phyloP scores from a whole-genome alignment of 2,797 vertebrate genomes.

The Clarias pachynema region DNA sequence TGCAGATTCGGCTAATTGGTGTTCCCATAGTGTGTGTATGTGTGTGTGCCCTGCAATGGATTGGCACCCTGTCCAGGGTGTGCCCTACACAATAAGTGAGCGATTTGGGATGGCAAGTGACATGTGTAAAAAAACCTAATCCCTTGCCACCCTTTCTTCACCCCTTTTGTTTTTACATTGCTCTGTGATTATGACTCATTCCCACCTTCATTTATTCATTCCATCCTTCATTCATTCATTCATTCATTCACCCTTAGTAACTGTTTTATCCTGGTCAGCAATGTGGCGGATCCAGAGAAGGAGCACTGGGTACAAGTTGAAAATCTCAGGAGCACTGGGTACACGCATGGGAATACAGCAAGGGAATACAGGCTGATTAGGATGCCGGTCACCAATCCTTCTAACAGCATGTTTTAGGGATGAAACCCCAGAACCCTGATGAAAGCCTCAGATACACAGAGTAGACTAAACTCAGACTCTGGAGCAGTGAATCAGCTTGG shows the following conservation, averaged over 20 bases:
- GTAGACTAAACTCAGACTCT: background rate
- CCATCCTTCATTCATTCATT: background rate
- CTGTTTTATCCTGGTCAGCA: background rate
- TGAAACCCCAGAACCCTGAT: background rate
- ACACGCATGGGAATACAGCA: background rate
- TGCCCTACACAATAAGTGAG: no score
- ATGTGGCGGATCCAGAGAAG: background rate
- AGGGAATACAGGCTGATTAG: background rate
- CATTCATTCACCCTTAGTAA: background rate
- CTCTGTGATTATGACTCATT: background rate
- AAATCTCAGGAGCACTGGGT: background rate
- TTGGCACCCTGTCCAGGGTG: no score
- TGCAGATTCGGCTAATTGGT: no score
- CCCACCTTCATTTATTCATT: background rate
- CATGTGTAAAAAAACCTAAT: background rate
- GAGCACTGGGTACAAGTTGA: background rate
- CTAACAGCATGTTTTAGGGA: background rate
- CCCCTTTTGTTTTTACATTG: background rate
- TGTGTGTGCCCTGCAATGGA: no score
- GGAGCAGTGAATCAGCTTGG: background rate
- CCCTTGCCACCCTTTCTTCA: background rate
- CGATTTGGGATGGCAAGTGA: background rate
- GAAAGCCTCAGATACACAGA: background rate
- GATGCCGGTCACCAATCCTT: background rate
- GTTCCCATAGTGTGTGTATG: no score